These are phyloP conservation scores for Amblyopsis hoosieri DNA, from an alignment of 2,797 vertebrate genomes.

Conservation along the genomic window DNA sequence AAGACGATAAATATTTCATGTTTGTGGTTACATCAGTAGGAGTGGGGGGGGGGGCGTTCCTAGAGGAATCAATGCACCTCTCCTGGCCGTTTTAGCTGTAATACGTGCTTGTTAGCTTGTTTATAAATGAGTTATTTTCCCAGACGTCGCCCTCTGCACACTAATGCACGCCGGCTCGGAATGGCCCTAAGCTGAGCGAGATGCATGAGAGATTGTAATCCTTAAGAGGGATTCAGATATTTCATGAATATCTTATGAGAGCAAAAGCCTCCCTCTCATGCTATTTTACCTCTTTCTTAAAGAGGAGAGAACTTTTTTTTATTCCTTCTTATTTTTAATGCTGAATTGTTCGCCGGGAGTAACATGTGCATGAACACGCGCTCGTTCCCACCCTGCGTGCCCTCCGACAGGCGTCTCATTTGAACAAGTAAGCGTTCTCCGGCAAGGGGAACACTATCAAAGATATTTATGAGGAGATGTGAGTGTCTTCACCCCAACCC, in stretches of 20 bases:
- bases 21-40: conserved; percentile 50
- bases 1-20: conserved; percentile 69
- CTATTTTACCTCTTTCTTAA: conserved; percentile 34
- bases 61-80: conserved; percentile 59
- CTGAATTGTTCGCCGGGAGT: conserved; percentile 59
- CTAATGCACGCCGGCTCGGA: conserved; percentile 61
- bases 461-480: conserved; percentile 9
- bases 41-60: conserved; percentile 51
- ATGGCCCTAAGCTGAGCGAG: conserved; percentile 57
- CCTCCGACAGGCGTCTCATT: conserved; percentile 58
- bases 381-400: conserved; percentile 36
- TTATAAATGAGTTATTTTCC: conserved; percentile 65
- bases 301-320: conserved; percentile 36
- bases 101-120: conserved; percentile 76
- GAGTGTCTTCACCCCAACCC: conserved; percentile 19
- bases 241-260: conserved; percentile 75
- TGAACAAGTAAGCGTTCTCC: conserved; percentile 45
- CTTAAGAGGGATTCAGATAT: conserved; percentile 74
- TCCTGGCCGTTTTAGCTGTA: conserved; percentile 49
- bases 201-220: conserved; percentile 77
- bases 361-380: conserved; percentile 53
- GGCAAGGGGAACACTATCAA: conserved; percentile 30
- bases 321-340: conserved; percentile 40
- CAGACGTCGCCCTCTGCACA: conserved; percentile 45
- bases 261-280: conserved; percentile 38